A percentile compares a stretch with the other conserved stretches of the same genome.
These are phyloP conservation scores for Stichodactyla helianthus DNA, from an alignment of 64 coral and sea anemone species.

Conservation along the genomic window DNA sequence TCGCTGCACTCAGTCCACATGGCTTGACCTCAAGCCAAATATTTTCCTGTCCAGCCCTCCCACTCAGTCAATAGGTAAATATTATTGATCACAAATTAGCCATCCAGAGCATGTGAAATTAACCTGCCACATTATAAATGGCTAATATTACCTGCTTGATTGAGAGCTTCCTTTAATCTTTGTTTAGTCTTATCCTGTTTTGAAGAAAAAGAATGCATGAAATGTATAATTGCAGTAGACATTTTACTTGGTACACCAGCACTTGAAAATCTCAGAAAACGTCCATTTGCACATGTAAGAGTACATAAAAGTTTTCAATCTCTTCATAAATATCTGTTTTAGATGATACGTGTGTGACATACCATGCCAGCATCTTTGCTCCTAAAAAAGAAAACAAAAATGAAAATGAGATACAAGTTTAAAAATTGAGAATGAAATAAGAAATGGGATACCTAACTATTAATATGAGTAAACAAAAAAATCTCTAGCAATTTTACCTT, in stretches of 20 bases:
- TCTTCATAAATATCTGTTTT: neutral
- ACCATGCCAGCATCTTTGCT: constrained; percentile 1
- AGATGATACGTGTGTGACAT: neutral
- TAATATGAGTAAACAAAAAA: neutral
- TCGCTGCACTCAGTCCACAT: too few relatives aligned
- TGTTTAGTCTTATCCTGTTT: constrained; percentile 47
- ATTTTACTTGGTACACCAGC: too few relatives aligned
- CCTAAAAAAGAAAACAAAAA: neutral
- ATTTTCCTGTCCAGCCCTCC: too few relatives aligned
- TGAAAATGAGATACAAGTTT: neutral
- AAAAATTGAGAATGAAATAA: too few relatives aligned
- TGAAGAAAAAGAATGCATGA: neutral
- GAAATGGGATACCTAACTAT: neutral
- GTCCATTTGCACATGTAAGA: too few relatives aligned
- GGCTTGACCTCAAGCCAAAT: too few relatives aligned
- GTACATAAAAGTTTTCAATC: too few relatives aligned
- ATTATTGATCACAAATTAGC: too few relatives aligned
- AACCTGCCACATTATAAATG: too few relatives aligned
- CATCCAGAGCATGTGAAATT: neutral
- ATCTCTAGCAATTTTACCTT: constrained; percentile 21
- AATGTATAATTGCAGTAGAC: too few relatives aligned
- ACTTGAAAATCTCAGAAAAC: too few relatives aligned
- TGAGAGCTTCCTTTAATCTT: constrained; percentile 60
- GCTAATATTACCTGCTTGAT: constrained; percentile 39
- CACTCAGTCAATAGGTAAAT: too few relatives aligned